Evolutionary conservation across 2,113 vertebrate species (phyloP).

Genomic region (Odobenus rosmarus): DNA sequence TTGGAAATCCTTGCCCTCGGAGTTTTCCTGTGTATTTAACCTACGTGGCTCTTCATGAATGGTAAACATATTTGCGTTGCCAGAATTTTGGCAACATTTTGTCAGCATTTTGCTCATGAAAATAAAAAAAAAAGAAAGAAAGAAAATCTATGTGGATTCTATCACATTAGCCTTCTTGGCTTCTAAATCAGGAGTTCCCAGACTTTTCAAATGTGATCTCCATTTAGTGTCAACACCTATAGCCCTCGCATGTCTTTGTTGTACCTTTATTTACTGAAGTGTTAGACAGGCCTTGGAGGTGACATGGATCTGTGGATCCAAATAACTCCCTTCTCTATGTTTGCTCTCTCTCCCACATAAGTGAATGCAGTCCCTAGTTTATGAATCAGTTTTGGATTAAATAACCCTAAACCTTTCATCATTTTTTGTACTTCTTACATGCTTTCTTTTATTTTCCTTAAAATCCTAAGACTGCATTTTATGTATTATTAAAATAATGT

Average conservation of each 20-base stretch:
- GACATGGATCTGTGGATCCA: not conserved
- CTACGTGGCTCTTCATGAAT: not conserved
- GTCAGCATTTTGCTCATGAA: not conserved
- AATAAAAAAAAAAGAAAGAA: too few relatives aligned
- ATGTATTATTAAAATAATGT: not conserved
- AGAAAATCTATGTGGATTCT: not conserved
- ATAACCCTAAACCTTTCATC: not conserved
- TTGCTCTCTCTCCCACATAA: not conserved
- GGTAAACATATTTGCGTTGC: not conserved
- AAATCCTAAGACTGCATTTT: not conserved
- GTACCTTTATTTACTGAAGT: not conserved
- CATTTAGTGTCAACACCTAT: not conserved
- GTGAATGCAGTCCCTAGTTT: not conserved
- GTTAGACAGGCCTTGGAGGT: not conserved
- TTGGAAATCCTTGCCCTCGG: not conserved
- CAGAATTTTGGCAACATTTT: not conserved
- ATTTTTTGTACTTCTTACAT: not conserved
- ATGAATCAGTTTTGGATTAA: not conserved
- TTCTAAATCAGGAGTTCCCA: not conserved
- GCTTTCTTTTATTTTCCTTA: not conserved
- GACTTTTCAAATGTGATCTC: not conserved
- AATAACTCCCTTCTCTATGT: fast-evolving
- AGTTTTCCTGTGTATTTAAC: not conserved
- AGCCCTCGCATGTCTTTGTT: not conserved
- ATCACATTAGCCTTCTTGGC: not conserved